Conservation (phyloP, 2,113 vertebrate species). For the Podarcis muralis region DNA sequence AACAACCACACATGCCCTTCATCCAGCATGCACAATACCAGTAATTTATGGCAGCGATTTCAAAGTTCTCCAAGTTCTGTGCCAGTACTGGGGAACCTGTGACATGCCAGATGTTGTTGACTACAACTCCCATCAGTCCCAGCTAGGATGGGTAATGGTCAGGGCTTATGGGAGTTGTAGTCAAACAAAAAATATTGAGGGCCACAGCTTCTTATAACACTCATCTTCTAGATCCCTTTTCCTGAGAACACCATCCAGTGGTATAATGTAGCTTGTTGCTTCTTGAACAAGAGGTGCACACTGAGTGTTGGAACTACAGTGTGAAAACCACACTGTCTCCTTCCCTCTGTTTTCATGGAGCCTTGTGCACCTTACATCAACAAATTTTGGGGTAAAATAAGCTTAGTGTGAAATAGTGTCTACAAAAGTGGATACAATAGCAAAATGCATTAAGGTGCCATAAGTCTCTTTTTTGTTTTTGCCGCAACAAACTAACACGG, state of each 20-base stretch:
- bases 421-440: background rate
- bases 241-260: background rate
- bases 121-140: background rate
- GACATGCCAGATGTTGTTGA: background rate
- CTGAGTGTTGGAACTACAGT: background rate
- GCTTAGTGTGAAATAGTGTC: background rate
- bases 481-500: background rate
- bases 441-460: too few relatives aligned
- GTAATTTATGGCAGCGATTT: background rate
- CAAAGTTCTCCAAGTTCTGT: background rate
- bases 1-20: background rate
- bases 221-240: background rate
- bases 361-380: background rate
- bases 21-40: background rate
- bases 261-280: background rate
- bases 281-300: background rate
- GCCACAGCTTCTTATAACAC: too few relatives aligned
- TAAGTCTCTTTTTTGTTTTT: background rate
- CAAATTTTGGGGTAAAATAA: background rate
- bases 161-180: too few relatives aligned
- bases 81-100: background rate
- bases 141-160: background rate
- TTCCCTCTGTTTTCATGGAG: background rate
- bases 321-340: background rate
- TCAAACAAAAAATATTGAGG: too few relatives aligned